A percentile compares a stretch with the other conserved stretches of the same genome.
These are phyloP conservation scores for Anabacerthia variegaticeps DNA, from an alignment of 2,797 vertebrate species.

Conservation along the genomic window DNA sequence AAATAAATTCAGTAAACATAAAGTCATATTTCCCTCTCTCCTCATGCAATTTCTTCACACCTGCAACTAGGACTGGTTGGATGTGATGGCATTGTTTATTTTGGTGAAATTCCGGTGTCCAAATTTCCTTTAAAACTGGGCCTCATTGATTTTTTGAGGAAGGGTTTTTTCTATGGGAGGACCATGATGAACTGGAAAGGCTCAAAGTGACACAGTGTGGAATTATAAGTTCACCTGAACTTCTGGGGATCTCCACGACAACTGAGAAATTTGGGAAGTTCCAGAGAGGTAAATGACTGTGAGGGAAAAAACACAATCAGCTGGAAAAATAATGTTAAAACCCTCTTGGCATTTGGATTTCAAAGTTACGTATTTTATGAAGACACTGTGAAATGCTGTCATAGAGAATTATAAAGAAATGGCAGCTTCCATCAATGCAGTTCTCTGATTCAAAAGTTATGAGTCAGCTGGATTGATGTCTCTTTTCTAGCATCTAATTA, in stretches of 20 bases:
- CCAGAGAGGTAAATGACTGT: background rate
- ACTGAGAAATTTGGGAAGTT: background rate
- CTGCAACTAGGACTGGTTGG: background rate
- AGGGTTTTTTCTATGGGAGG: background rate
- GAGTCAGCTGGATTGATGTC: background rate
- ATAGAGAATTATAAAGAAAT: conserved; percentile 16
- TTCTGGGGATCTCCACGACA: background rate
- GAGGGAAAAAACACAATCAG: background rate
- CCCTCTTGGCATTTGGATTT: background rate
- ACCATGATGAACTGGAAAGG: background rate
- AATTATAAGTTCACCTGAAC: background rate
- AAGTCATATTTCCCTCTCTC: background rate
- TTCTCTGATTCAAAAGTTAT: background rate
- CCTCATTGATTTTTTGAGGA: background rate
- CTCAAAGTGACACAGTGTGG: background rate
- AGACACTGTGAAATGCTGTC: background rate
- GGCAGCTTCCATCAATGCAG: background rate
- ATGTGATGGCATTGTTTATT: background rate
- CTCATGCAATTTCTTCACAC: background rate
- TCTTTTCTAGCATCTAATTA: background rate
- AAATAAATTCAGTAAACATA: background rate
- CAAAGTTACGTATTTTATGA: background rate
- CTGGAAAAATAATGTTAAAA: background rate
- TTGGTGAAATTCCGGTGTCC: background rate
- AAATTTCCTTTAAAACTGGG: background rate